Evolutionary conservation across 2,888 invertebrate species (phyloP).

Genomic region (Mamestra brassicae): DNA sequence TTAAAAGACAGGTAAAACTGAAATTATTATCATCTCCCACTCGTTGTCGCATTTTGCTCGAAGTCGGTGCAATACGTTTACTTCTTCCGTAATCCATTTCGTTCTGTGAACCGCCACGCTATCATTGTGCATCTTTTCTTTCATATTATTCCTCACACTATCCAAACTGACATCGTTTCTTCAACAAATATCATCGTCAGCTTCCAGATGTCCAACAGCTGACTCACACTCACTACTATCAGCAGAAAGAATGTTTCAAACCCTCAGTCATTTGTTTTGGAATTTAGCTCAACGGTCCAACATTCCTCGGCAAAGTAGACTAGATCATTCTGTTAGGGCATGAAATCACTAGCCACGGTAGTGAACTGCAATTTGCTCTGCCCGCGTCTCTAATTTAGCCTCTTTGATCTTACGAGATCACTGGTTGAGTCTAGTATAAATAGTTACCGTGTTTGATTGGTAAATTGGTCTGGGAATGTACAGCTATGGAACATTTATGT

Average conservation of each 20-base stretch:
- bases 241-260: constrained; percentile 17
- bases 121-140: background rate
- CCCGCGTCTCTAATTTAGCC: constrained; percentile 52
- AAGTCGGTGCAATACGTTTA: background rate
- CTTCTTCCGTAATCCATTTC: background rate
- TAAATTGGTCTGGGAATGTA: background rate
- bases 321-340: constrained; percentile 55
- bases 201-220: constrained; percentile 1
- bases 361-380: constrained; percentile 53
- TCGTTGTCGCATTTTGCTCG: background rate
- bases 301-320: constrained; percentile 60
- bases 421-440: constrained; percentile 16
- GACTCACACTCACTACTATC: constrained; percentile 31
- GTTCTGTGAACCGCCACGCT: background rate
- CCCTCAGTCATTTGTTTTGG: constrained; percentile 32
- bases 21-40: accelerated
- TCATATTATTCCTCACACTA: background rate
- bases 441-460: constrained; percentile 12
- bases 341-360: constrained; percentile 62
- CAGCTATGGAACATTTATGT: background rate
- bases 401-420: constrained; percentile 46
- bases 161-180: background rate
- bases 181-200: background rate
- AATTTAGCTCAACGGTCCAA: constrained; percentile 47
- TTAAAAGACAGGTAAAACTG: too few species aligned